phyloP scores from a whole-genome alignment of 1,140 invertebrate genomes.

The Diabrotica undecimpunctata region DNA sequence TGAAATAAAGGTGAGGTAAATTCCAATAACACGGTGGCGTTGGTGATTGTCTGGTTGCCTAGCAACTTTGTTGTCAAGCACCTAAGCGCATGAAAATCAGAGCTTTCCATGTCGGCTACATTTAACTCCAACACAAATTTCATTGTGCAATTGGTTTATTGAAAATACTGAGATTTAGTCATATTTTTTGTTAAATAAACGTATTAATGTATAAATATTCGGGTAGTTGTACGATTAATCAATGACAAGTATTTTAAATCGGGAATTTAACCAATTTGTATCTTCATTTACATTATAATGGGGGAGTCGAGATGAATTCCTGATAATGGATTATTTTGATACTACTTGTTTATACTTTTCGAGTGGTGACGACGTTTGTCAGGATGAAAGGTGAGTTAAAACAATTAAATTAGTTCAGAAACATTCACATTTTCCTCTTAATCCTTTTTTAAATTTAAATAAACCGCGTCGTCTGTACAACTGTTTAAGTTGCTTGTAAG shows the following conservation, averaged over 20 bases:
- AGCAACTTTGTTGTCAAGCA: conserved; percentile 41
- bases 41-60: conserved; percentile 38
- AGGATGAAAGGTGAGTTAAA: conserved; percentile 14
- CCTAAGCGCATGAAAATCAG: conserved; percentile 34
- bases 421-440: background rate
- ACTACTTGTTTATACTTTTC: conserved; percentile 13
- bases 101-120: conserved; percentile 11
- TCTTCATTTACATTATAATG: background rate
- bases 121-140: conserved; percentile 22
- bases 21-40: conserved; percentile 25
- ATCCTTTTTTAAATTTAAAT: background rate
- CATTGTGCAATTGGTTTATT: conserved; percentile 18
- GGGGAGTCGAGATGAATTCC: background rate
- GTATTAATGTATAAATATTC: background rate
- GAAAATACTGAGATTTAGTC: background rate
- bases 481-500: background rate
- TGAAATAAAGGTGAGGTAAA: conserved; percentile 18
- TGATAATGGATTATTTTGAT: conserved; percentile 16
- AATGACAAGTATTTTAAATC: background rate
- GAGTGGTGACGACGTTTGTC: background rate
- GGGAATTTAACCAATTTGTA: background rate
- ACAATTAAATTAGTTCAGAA: too few species aligned
- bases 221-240: background rate
- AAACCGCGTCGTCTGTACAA: background rate
- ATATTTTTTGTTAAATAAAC: background rate